Evolutionary conservation across 1,140 invertebrate genomes (phyloP), one percentile per base, ranked within the genome.

Genomic region (Radopholus similis): DNA sequence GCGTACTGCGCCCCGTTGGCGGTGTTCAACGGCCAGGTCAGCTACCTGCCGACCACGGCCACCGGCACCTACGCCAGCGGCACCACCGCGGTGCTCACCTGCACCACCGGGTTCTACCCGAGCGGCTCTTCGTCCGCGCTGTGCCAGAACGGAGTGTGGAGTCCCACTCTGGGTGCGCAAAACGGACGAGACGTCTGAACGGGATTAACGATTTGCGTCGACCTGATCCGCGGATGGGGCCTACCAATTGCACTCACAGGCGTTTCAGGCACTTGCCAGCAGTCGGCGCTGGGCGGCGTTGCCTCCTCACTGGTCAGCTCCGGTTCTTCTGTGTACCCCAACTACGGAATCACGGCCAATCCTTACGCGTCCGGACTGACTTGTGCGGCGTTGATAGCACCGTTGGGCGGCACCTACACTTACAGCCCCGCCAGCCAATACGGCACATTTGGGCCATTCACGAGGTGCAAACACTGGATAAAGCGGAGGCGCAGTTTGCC

Each of bases 1-100:
- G 59, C 37, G 3, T 49, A 32, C 1, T 62, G 59, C 49, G 32
- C 18, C 11, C 59, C 59, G 18, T 23, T 42, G 49, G 15, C 21
- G 21, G 59, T 49, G 1, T 42, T 23, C 21, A 62, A 62, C 47
- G 59, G 59, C 49, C 35, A 40, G n/a, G 59, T 62, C 18, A 62
- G 18, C 18, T 62, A 62, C 47, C 23, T 62, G 59, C 59, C 59
- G 18, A 34, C 15, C 32, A 13, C 32, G 26, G 18, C 44, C 5
- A 44, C 28, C 47, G 34, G 40, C n/a, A 28, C 30, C 30, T 32
- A 32, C 30, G 0, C 21, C 18, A 32, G 28, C n/a, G 51, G 51
- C 15, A 54, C 51, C 30, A 54, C 3, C 3, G 51, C 51, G 35
- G 51, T 5, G 5, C 26, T 62, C 4, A 49, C 49, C 0, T 62